Conservation (phyloP, 2,888 invertebrate species). For the Neoscelio sp. region DNA sequence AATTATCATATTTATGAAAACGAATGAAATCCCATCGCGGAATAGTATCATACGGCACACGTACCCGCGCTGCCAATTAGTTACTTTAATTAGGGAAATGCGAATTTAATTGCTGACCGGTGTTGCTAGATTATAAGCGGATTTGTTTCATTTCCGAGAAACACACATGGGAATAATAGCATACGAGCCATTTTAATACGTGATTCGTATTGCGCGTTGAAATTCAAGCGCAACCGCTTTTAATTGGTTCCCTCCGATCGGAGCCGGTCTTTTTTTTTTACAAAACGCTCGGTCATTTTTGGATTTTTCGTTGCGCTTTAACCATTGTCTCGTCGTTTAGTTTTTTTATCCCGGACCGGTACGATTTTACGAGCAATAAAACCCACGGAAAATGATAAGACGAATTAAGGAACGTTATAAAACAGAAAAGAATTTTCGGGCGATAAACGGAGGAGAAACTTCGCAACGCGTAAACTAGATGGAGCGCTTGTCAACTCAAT, state of each 20-base stretch:
- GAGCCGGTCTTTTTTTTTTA: too few relatives aligned
- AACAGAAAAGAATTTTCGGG: constrained; percentile 37
- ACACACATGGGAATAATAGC: constrained; percentile 46
- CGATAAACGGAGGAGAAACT: constrained; percentile 45
- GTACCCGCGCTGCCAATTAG: constrained; percentile 63
- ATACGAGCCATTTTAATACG: constrained; percentile 47
- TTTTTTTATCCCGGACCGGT: constrained; percentile 26
- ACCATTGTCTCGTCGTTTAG: background rate
- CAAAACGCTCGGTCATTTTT: too few relatives aligned
- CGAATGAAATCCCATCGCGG: constrained; percentile 51
- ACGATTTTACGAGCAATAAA: constrained; percentile 56
- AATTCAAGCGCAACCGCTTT: background rate
- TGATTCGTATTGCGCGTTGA: constrained; percentile 19
- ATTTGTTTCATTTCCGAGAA: constrained; percentile 66
- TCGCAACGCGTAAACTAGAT: constrained; percentile 51
- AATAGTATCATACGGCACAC: constrained; percentile 61
- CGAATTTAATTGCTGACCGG: constrained; percentile 67
- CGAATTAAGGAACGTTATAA: constrained; percentile 43
- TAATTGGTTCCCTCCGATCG: background rate
- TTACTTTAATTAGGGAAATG: constrained; percentile 69
- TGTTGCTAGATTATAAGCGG: constrained; percentile 59
- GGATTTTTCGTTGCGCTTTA: background rate
- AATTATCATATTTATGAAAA: constrained; percentile 67
- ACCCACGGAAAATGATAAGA: constrained; percentile 52
- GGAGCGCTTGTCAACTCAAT: constrained; percentile 50